Base-by-base conservation (phyloP, 1,140 invertebrate species). In the Catajapyx aquilonaris region DNA sequence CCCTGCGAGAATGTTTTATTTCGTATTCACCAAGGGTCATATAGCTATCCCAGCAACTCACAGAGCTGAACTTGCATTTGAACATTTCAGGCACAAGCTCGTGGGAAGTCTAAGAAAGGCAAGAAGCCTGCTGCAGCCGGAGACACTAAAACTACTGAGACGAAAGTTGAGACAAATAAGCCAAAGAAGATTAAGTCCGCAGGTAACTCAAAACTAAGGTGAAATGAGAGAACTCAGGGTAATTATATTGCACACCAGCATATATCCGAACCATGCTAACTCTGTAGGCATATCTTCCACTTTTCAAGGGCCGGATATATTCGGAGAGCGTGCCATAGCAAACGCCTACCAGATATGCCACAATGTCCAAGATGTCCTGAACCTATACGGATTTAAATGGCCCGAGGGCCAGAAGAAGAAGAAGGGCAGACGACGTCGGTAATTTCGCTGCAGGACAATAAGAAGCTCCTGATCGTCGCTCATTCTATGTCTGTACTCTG, bases 281-380 rank as follows among this genome's bases (percentile, higher is more conserved):
- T 28, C 7, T 28, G 7, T 28, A 7, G 13, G 23, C 7, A 28
- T 13, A 13, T 28, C 23, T 7, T 28, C 23, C 7, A 28, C n/a
- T n/a, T n/a, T n/a, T n/a, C 23, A 28, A 13, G 7, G 13, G 7
- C 7, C 13, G 23, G 80, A 86, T 44, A 77, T 85, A 42, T 74
- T 85, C 38, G 83, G 76, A 37, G 76, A 81, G 44, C 71, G 74
- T n/a, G 78, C 78, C 0, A 81, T 86, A 74, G 73, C 81, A 44
- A 86, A 86, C 49, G 80, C 81, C 3, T 86, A 86, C 52, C 79
- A 78, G 48, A 79, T 76, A 1, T 86, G 81, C 48, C 81, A 87
- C 46, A 86, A 84, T 55, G 73, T 86, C 1, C 81, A 83, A 57
- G 81, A 85, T 52, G 54, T 80, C 2, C 45, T 76, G 2, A 70